phyloP scores from a whole-genome alignment of 1,140 invertebrate species.

The Drosophila elegans region DNA sequence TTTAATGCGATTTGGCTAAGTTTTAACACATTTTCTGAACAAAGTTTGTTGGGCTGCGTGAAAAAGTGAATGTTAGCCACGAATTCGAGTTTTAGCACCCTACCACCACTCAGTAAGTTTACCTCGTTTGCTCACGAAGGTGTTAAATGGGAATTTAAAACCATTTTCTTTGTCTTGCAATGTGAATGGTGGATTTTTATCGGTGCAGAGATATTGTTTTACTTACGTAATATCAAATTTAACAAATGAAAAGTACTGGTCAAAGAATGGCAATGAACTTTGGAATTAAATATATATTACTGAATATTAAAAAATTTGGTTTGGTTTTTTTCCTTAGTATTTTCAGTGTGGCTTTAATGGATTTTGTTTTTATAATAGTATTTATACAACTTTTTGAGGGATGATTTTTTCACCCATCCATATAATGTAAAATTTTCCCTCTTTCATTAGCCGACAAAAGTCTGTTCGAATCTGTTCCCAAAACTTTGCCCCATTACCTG shows the following conservation, averaged over 20 bases:
- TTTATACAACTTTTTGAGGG: not conserved
- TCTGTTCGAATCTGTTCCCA: slow-evolving; percentile 26
- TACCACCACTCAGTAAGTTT: not conserved
- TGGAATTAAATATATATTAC: not conserved
- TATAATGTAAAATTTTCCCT: slow-evolving; percentile 1
- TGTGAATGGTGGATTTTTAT: slow-evolving; percentile 9
- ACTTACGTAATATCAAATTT: slow-evolving; percentile 1
- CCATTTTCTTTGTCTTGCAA: slow-evolving; percentile 34
- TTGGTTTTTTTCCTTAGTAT: not conserved
- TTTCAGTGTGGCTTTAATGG: not conserved
- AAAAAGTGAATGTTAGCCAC: slow-evolving; percentile 40
- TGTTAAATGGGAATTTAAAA: slow-evolving; percentile 44
- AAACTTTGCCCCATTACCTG: slow-evolving; percentile 28
- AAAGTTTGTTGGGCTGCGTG: not conserved
- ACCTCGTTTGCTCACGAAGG: slow-evolving; percentile 27
- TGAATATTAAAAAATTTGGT: not conserved
- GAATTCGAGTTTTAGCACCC: slow-evolving; percentile 3
- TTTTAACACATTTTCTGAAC: slow-evolving; percentile 45
- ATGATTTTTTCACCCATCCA: not conserved
- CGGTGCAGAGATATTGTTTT: slow-evolving; percentile 13
- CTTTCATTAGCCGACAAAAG: slow-evolving; percentile 53
- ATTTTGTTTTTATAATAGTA: not conserved
- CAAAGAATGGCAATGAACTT: not conserved
- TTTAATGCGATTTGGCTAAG: slow-evolving; percentile 48
- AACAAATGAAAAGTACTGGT: slow-evolving; percentile 15